Conservation (phyloP, 1,140 invertebrate species). For the Drosophila hydei region DNA sequence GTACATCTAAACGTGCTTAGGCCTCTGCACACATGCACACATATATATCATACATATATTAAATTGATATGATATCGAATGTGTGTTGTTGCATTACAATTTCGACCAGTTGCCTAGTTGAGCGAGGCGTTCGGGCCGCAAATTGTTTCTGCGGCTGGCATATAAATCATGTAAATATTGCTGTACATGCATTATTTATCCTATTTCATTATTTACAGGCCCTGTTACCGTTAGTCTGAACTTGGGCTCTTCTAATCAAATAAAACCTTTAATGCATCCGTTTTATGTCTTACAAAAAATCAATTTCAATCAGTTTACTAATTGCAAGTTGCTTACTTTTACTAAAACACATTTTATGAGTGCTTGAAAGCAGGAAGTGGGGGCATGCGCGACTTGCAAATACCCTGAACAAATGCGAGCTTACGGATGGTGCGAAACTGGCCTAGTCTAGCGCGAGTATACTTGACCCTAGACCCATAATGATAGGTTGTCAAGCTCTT, state of each 20-base stretch:
- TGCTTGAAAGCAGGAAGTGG: no score
- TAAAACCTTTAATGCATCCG: no score
- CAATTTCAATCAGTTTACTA: conserved; percentile 11
- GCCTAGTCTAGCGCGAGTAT: no score
- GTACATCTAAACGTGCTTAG: conserved; percentile 19
- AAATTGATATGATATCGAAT: conserved; percentile 69
- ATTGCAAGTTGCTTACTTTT: conserved; percentile 6
- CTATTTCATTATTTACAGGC: conserved; percentile 57
- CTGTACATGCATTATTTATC: conserved; percentile 51
- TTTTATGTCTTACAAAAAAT: no score
- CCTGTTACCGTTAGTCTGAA: conserved; percentile 19
- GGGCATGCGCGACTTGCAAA: no score
- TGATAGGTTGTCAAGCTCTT: no score
- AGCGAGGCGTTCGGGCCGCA: conserved; percentile 20
- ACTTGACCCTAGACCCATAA: no score
- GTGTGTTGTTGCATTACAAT: conserved; percentile 35
- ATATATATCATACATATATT: conserved; percentile 38
- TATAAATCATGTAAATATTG: conserved; percentile 75
- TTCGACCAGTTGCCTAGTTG: not conserved
- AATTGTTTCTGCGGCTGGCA: conserved; percentile 72
- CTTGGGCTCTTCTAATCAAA: conserved; percentile 4
- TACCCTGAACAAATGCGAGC: no score
- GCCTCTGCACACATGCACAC: conserved; percentile 10
- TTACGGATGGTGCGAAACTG: no score
- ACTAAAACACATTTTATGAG: not conserved